phyloP scores from a whole-genome alignment of 2,888 invertebrate genomes.

The Ectemnius continuus region DNA sequence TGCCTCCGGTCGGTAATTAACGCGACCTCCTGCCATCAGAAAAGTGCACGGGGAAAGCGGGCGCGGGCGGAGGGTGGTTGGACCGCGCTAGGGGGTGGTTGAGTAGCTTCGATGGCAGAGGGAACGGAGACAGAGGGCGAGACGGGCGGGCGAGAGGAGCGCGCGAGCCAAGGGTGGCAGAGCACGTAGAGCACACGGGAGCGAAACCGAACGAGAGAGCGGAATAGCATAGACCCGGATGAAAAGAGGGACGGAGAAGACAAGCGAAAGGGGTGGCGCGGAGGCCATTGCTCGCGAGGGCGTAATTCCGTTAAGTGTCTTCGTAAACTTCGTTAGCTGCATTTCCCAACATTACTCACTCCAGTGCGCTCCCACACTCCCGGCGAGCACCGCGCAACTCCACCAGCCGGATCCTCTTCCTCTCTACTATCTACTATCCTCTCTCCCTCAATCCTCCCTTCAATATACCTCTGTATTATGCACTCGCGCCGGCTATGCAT shows the following conservation, averaged over 20 bases:
- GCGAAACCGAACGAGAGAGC: slow-evolving; percentile 12
- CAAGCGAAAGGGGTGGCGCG: slow-evolving; percentile 21
- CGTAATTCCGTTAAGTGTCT: slow-evolving; percentile 73
- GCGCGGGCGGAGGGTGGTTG: too few species aligned
- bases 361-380: slow-evolving; percentile 48
- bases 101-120: slow-evolving; percentile 15
- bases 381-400: slow-evolving; percentile 14
- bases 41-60: slow-evolving; percentile 40
- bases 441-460: neutral
- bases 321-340: slow-evolving; percentile 74
- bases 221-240: slow-evolving; percentile 22
- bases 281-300: slow-evolving; percentile 60
- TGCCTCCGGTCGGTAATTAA: slow-evolving; percentile 64
- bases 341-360: slow-evolving; percentile 69
- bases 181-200: neutral
- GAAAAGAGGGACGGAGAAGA: neutral
- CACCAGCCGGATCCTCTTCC: slow-evolving; percentile 1
- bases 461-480: neutral
- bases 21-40: slow-evolving; percentile 60
- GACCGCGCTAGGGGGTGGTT: too few species aligned
- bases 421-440: neutral
- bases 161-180: neutral
- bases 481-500: neutral
- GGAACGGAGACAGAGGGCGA: slow-evolving; percentile 1
- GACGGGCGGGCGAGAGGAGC: neutral